Percentiles rank a stretch among this genome's conserved stretches.
Evolutionary conservation across 2,888 invertebrate species (phyloP).

Genomic region (Meiosimyza platycephala): DNA sequence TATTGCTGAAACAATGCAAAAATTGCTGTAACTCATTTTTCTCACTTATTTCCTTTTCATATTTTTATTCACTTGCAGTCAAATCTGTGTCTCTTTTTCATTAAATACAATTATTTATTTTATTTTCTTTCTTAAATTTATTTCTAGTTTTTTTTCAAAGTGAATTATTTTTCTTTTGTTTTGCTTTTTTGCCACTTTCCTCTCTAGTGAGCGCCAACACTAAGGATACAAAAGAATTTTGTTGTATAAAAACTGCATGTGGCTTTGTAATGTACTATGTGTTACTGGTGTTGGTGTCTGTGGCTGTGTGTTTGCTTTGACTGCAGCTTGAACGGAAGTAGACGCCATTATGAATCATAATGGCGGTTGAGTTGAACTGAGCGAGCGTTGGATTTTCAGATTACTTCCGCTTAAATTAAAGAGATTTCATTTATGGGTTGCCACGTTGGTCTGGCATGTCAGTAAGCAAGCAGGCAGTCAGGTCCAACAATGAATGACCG

Average conservation of each 20-base stretch:
- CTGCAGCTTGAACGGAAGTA: constrained; percentile 37
- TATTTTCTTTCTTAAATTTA: neutral
- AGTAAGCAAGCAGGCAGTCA: neutral
- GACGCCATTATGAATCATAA: constrained; percentile 34
- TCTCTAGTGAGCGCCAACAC: too few relatives aligned
- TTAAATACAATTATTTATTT: neutral
- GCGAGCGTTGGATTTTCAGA: constrained; percentile 33
- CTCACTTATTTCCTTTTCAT: neutral
- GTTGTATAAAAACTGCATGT: too few relatives aligned
- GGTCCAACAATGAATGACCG: too few relatives aligned
- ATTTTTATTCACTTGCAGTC: too few relatives aligned
- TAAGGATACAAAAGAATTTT: too few relatives aligned
- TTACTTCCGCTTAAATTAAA: constrained; percentile 32
- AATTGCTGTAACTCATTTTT: constrained; percentile 9
- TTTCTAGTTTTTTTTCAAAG: neutral
- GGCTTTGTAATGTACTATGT: neutral
- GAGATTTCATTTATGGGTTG: constrained; percentile 12
- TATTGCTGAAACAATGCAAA: constrained; percentile 13
- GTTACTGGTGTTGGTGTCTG: constrained; percentile 12
- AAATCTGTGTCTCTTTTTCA: neutral
- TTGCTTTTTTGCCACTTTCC: neutral
- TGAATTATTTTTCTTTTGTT: neutral
- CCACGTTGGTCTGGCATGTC: constrained; percentile 37
- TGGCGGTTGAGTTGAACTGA: constrained; percentile 32
- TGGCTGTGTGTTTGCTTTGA: neutral